These are phyloP conservation scores for Bothrops jararaca DNA, from an alignment of 2,113 vertebrate species.

Conservation along the genomic window DNA sequence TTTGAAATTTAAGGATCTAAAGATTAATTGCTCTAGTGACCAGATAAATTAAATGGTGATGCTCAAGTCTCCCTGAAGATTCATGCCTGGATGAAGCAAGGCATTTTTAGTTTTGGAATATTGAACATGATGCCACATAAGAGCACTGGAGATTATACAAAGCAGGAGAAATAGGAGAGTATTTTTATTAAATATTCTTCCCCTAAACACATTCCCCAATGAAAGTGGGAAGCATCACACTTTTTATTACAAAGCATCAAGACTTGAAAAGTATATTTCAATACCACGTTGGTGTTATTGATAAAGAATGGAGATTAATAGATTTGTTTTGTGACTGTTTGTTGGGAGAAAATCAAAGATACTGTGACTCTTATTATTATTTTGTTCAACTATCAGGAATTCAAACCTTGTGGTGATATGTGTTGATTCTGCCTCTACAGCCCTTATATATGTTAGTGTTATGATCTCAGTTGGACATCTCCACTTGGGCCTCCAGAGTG, in stretches of 20 bases:
- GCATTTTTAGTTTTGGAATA: slow-evolving; percentile 12
- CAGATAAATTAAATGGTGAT: slow-evolving; percentile 29
- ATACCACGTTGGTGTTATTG: too few species aligned
- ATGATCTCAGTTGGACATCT: not conserved
- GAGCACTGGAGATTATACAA: slow-evolving; percentile 16
- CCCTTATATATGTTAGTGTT: not conserved
- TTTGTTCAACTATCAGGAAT: not conserved
- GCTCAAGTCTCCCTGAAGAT: slow-evolving; percentile 19
- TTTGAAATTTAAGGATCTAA: slow-evolving; percentile 18
- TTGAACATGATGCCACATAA: not conserved
- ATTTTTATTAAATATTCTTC: slow-evolving; percentile 29
- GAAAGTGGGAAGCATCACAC: not conserved
- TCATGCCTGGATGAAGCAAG: slow-evolving; percentile 28
- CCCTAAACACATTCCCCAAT: not conserved
- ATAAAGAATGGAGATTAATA: not conserved
- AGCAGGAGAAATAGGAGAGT: not conserved
- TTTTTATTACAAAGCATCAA: not conserved
- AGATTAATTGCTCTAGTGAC: slow-evolving; percentile 31
- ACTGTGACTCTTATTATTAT: not conserved
- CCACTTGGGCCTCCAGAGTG: not conserved
- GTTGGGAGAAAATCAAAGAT: not conserved
- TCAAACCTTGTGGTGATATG: not conserved
- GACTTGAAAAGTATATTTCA: not conserved
- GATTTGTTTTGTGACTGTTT: not conserved
- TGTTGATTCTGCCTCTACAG: not conserved